Evolutionary conservation across 2,888 invertebrate genomes (phyloP).

Genomic region (Acronicta leporina): DNA sequence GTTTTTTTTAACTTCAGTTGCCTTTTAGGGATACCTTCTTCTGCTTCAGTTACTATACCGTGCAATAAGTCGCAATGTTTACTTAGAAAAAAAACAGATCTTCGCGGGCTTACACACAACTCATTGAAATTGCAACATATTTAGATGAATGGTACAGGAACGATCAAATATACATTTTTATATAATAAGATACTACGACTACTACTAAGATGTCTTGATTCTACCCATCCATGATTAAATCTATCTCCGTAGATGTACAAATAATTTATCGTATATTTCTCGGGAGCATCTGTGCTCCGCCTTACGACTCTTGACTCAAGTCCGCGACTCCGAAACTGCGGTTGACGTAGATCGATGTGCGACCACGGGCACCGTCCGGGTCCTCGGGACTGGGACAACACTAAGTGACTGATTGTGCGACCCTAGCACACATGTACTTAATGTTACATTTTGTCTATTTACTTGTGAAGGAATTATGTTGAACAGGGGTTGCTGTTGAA

Average conservation of each 20-base stretch:
- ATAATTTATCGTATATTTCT: slow-evolving; percentile 31
- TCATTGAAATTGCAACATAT: too few relatives aligned
- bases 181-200: too few relatives aligned
- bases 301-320: slow-evolving; percentile 54
- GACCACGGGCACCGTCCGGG: slow-evolving; percentile 64
- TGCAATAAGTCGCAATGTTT: too few relatives aligned
- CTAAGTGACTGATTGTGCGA: slow-evolving; percentile 76
- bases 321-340: slow-evolving; percentile 64
- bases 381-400: slow-evolving; percentile 41
- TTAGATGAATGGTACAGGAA: too few relatives aligned
- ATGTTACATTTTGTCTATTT: slow-evolving; percentile 38
- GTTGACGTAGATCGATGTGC: slow-evolving; percentile 78
- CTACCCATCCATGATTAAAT: too few relatives aligned
- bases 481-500: not conserved
- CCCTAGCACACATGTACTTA: slow-evolving; percentile 45
- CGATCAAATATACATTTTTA: too few relatives aligned
- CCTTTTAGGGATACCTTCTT: too few relatives aligned
- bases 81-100: too few relatives aligned
- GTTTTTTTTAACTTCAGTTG: too few relatives aligned
- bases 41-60: too few relatives aligned
- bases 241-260: slow-evolving; percentile 14
- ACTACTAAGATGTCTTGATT: too few relatives aligned
- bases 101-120: too few relatives aligned
- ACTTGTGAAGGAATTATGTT: slow-evolving; percentile 7
- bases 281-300: slow-evolving; percentile 52